These are phyloP conservation scores for Pseudoips prasinana DNA, from an alignment of 2,888 invertebrate species.

Conservation along the genomic window DNA sequence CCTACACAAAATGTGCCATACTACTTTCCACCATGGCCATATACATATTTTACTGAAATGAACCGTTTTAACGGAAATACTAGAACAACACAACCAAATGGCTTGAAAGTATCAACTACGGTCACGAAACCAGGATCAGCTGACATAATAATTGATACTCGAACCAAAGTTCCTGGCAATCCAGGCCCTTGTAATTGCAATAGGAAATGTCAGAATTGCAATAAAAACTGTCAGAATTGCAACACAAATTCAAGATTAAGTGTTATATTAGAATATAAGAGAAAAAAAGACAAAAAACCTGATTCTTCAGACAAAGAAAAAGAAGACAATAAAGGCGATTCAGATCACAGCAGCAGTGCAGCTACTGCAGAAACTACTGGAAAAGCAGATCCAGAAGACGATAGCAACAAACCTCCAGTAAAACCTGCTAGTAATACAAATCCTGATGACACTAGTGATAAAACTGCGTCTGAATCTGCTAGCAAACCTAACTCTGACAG, in stretches of 20 bases:
- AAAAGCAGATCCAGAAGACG: neutral
- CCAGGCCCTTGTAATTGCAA: neutral
- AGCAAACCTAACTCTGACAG: too few relatives aligned
- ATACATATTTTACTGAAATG: too few relatives aligned
- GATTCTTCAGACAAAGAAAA: neutral
- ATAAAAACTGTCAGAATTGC: too few relatives aligned
- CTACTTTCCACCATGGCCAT: too few relatives aligned
- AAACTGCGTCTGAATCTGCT: too few relatives aligned
- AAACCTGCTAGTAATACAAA: neutral
- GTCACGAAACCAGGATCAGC: slow-evolving; percentile 19
- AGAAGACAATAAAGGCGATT: too few relatives aligned
- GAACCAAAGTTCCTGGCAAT: slow-evolving; percentile 1
- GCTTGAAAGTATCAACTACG: slow-evolving; percentile 23
- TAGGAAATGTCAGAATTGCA: too few relatives aligned
- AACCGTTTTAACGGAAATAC: neutral
- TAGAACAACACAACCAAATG: slow-evolving; percentile 7
- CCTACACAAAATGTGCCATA: too few relatives aligned
- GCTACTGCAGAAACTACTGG: too few relatives aligned
- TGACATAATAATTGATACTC: slow-evolving; percentile 40
- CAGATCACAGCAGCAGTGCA: too few relatives aligned
- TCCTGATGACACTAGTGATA: neutral
- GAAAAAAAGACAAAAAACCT: neutral
- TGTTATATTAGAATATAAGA: neutral
- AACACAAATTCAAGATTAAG: neutral
- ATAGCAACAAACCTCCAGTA: neutral